Evolutionary conservation across 2,797 vertebrate genomes (phyloP), one percentile per base, ranked within the genome.

Genomic region (Onychomys arenicola): DNA sequence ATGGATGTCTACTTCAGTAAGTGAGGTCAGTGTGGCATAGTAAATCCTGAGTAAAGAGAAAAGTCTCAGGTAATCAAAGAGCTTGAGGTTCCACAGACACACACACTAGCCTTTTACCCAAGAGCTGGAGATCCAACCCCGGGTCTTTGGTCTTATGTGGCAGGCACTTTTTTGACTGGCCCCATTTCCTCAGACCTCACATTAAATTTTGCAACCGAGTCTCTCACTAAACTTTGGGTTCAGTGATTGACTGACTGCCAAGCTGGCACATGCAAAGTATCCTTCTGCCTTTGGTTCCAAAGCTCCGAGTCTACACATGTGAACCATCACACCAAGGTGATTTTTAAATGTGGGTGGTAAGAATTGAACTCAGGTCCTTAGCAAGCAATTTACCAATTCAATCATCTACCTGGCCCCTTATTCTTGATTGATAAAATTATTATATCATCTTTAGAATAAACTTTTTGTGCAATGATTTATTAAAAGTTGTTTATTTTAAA

Each of bases 341-440:
- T 57, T 55, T 73, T 73, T n/a, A 34, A 7, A n/a, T 52, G 14
- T 34, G 29, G 49, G 29, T 55, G 29, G 37, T 40, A 49, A 83
- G 6, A 12, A 23, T 34, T 67, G 83, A 85, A 85, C 29, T 49
- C 29, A 67, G 9, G 32, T 85, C 43, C 63, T 85, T 25, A 85
- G 32, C 21, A 49, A 67, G 19, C 32, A 85, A 34, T 46, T 67
- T 49, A 67, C 43, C 19, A 85, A 25, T 67, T 19, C 27, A 43
- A 3, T 40, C 55, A 57, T 92, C 29, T 78, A 13, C 46, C 37
- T 16, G 63, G 40, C 27, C 6, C 37, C 11, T 67, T 69, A 49
- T 82, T 92, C 73, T 85, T 90, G 11, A 89, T 85, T 46, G 88
- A 93, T 69, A 43, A 67, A 89, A 88, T 81, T 17, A 71, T 13